phyloP scores from a whole-genome alignment of 30 jellyfish, hydroid and myxozoan species.

The Turritopsis dohrnii region DNA sequence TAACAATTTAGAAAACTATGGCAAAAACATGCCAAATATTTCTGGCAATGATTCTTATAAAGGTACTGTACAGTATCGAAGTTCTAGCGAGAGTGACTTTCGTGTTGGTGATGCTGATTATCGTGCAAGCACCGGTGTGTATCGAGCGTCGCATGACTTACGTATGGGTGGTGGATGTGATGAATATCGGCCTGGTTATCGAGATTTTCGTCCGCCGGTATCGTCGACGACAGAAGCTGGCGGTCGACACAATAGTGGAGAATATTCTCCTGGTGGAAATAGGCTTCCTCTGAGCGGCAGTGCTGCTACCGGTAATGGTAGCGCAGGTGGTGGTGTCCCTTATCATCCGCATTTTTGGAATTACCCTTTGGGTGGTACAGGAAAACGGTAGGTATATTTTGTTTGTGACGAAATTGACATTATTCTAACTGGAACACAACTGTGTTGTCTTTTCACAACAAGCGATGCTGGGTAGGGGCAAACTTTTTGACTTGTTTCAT shows the following conservation, averaged over 20 bases:
- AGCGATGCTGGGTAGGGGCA: too few relatives aligned
- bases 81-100: conserved; percentile 9
- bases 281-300: conserved; percentile 17
- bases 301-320: not conserved
- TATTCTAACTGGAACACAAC: too few relatives aligned
- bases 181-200: conserved; percentile 2
- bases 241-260: conserved; percentile 5
- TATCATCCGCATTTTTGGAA: conserved; percentile 25
- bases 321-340: conserved; percentile 16
- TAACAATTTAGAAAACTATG: not conserved
- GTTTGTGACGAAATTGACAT: too few relatives aligned
- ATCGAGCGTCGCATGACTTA: conserved; percentile 15
- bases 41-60: not conserved
- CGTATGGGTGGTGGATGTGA: conserved; percentile 12
- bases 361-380: conserved; percentile 2
- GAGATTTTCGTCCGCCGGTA: conserved; percentile 9
- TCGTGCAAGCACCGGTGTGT: conserved; percentile 5
- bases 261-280: conserved; percentile 14
- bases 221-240: not conserved
- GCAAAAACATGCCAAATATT: not conserved
- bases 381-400: conserved; percentile 13
- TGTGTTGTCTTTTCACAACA: too few relatives aligned
- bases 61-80: conserved; percentile 1
- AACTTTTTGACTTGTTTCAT: too few relatives aligned
- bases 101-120: conserved; percentile 15